Base-by-base conservation (phyloP, 1,140 invertebrate genomes). In the Tribolium castaneum region DNA sequence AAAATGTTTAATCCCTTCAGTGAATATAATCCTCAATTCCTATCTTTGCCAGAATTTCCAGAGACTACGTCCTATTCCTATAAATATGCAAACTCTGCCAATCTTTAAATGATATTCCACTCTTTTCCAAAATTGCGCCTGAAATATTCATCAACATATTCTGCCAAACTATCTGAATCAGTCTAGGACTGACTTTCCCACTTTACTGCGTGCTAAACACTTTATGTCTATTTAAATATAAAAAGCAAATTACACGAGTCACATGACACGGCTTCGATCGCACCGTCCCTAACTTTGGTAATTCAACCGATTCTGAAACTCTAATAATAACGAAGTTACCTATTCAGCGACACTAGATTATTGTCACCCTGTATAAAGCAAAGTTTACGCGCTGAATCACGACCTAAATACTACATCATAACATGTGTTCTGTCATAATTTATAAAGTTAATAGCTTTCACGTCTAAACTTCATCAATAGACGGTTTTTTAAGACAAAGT, bases 1-100 rank as follows among this genome's bases (percentile, higher is more conserved):
- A 73, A 73, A 54, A 52, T 51, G 52, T 39, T 73, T 73, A 73
- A 73, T 73, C 71, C 49, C 52, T 73, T 35, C 16, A 66, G 59
- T 66, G 59, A 66, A 66, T 66, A 66, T 66, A 66, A 66, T 66
- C 59, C 59, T 66, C 34, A 66, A 66, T 66, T 66, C 59, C 10
- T 30, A 66, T 66, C 59, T 66, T 66, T 66, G n/a, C 30, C 59
- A 34, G 59, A 66, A 35, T 66, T 66, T 66, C 59, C 59, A 35
- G 9, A n/a, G 59, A 66, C 30, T 22, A 9, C 16, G 19, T 62
- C 25, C 30, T 66, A 16, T 66, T 66, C 30, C 59, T 66, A 66
- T 66, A 66, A 66, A 66, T 66, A 66, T 66, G 59, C 30, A 66
- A 66, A 66, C 4, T 30, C 59, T 34, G 25, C 59, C 59, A 62